phyloP scores from a whole-genome alignment of 2,888 invertebrate genomes.

The Pinctada fucata region DNA sequence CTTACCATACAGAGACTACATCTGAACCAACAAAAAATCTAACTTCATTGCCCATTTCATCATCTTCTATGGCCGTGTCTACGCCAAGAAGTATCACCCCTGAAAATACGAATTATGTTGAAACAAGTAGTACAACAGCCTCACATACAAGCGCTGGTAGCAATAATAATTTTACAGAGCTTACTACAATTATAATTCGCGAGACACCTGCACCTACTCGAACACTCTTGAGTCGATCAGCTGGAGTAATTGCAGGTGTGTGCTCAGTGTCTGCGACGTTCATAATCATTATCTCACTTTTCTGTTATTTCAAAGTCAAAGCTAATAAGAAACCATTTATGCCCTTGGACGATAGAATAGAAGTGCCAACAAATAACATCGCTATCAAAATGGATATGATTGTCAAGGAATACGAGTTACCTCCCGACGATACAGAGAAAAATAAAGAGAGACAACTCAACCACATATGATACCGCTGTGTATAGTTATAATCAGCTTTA shows the following conservation, averaged over 20 bases:
- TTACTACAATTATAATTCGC: no score
- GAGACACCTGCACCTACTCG: no score
- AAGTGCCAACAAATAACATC: not conserved
- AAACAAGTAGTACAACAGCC: no score
- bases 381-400: conserved; percentile 1
- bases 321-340: not conserved
- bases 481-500: no score
- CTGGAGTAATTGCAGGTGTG: not conserved
- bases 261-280: not conserved
- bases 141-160: no score
- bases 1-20: no score
- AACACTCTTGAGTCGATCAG: not conserved
- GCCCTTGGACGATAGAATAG: not conserved
- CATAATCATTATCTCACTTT: not conserved
- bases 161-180: no score
- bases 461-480: not conserved
- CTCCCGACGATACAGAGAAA: not conserved
- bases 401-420: not conserved
- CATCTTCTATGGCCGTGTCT: no score
- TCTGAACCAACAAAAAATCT: no score
- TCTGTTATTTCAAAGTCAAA: not conserved
- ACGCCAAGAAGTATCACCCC: no score
- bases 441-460: not conserved
- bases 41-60: no score
- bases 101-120: no score